phyloP scores from a whole-genome alignment of 2,888 invertebrate genomes.

The Agrochola litura region DNA sequence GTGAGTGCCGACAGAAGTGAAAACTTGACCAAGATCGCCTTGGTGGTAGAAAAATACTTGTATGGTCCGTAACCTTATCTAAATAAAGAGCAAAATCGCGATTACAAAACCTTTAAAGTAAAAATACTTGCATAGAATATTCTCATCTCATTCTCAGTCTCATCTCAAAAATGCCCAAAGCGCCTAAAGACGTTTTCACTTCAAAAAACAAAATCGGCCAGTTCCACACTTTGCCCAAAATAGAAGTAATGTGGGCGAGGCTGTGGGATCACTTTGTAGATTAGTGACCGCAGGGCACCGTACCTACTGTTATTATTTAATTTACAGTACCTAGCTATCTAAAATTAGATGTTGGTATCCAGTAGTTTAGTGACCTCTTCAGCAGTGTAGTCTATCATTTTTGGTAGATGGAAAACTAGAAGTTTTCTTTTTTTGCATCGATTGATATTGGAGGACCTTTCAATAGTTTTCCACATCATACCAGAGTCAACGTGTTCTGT shows the following conservation, averaged over 20 bases:
- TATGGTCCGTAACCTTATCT: too few relatives aligned
- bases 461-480: neutral
- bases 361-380: neutral
- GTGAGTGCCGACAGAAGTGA: too few relatives aligned
- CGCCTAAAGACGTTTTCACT: too few relatives aligned
- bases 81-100: too few relatives aligned
- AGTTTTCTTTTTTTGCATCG: neutral
- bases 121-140: too few relatives aligned
- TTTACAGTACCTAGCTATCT: neutral
- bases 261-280: slow-evolving; percentile 12
- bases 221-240: slow-evolving; percentile 5
- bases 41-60: too few relatives aligned
- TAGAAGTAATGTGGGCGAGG: slow-evolving; percentile 19
- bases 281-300: slow-evolving; percentile 11
- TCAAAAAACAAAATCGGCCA: too few relatives aligned
- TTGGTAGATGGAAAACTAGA: neutral
- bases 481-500: too few relatives aligned
- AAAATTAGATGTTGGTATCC: neutral
- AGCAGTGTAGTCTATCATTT: neutral
- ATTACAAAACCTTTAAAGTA: too few relatives aligned
- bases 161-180: too few relatives aligned
- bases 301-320: neutral
- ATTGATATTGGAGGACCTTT: neutral
- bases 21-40: too few relatives aligned
- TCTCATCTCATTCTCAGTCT: too few relatives aligned